phyloP scores from a whole-genome alignment of 2,113 vertebrate species.

The Malurus elegans region DNA sequence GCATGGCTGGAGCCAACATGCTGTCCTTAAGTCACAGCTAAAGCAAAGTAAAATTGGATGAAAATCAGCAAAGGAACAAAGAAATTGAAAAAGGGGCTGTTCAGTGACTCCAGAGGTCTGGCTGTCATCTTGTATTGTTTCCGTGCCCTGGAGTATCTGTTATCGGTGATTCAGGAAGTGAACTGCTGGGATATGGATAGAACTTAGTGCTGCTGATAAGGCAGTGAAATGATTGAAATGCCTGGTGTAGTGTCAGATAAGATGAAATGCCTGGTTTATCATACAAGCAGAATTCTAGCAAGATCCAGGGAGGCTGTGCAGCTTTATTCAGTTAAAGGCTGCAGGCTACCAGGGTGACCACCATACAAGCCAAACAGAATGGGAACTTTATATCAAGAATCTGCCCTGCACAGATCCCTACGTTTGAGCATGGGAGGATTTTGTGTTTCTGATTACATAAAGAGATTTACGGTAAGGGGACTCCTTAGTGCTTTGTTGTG shows the following conservation, averaged over 20 bases:
- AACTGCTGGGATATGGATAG: constrained; percentile 53
- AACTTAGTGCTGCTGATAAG: constrained; percentile 65
- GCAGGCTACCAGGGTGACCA: neutral
- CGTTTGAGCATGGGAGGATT: constrained; percentile 75
- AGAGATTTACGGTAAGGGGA: constrained; percentile 81
- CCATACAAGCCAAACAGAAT: constrained; percentile 50
- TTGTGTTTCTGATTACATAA: constrained; percentile 77
- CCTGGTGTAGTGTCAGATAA: constrained; percentile 75
- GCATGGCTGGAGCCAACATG: neutral
- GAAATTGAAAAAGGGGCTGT: neutral
- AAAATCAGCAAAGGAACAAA: neutral
- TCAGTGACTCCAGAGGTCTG: neutral
- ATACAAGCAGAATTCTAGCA: constrained; percentile 46
- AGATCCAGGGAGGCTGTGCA: constrained; percentile 8
- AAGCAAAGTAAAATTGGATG: neutral
- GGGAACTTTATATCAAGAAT: constrained; percentile 74
- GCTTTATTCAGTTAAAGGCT: constrained; percentile 42
- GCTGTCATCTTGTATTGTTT: constrained; percentile 15
- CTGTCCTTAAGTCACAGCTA: neutral
- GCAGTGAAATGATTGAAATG: constrained; percentile 63
- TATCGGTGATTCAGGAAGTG: constrained; percentile 76
- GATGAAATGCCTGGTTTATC: constrained; percentile 73
- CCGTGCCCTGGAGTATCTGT: neutral
- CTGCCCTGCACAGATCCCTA: constrained; percentile 62
- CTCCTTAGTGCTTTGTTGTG: neutral